Evolutionary conservation across 2,797 vertebrate genomes (phyloP), one percentile per base, ranked within the genome.

Genomic region (Tadarida brasiliensis): DNA sequence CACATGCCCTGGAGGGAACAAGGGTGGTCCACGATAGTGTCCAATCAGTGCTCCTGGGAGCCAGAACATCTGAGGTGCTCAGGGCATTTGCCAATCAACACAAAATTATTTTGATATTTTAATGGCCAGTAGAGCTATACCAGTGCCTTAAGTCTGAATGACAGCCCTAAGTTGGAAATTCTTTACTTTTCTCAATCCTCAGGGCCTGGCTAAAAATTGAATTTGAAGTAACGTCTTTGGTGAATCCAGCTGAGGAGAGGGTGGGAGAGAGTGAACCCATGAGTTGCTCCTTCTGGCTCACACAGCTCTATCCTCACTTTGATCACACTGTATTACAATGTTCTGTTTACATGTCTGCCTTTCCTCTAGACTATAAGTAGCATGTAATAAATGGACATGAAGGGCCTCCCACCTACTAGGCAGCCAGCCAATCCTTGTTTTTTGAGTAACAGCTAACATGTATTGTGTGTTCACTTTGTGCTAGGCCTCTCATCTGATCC

Each of bases 41-140:
- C 78, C 61, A 30, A 11, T 65, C 26, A 77, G 33, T 56, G 30
- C 2, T 5, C 6, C 28, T 3, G 28, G 77, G 22, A 90, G 19
- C 44, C 82, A 91, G 33, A 74, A 63, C 11, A 73, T 39, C 49
- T 91, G 63, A 9, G 33, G 7, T 74, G 4, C 30, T 73, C 12
- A 78, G 57, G 68, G 9, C 24, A 47, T 65, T 93, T 80, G 14
- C 33, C 70, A 78, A 35, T 84, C 33, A 78, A 33, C 78, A 89
- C 12, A 3, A 94, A 93, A 74, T 1, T 76, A 81, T 59, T 92
- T 83, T 11, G 57, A 39, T 59, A 82, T 81, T 91, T 94, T 80
- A 74, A 94, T 54, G 93, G 81, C 51, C 35, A 54, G 17, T 63
- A 80, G 47, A 33, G 11, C 11, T n/a, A 1, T 22, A 22, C 11